A percentile compares a stretch with the other conserved stretches of the same genome.
Conservation (phyloP, 2,797 vertebrate species). For the Carcharodon carcharias region DNA sequence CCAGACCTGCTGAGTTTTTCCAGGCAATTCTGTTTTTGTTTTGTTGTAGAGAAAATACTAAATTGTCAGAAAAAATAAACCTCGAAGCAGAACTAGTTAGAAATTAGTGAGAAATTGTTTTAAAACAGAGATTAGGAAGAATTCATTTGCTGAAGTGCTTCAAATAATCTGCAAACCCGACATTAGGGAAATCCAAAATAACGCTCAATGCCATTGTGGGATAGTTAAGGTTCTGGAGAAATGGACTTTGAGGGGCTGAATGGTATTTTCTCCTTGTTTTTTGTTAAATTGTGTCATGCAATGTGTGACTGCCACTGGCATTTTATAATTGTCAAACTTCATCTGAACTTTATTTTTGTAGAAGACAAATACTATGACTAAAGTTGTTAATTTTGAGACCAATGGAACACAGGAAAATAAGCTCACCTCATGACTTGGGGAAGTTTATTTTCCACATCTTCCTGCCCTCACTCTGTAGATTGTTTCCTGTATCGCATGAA, state of each 20-base stretch:
- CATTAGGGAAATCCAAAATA: neutral
- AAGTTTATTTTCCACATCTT: neutral
- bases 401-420: neutral
- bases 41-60: too few species aligned
- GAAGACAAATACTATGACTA: neutral
- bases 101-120: too few species aligned
- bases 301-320: neutral
- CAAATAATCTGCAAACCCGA: too few species aligned
- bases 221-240: neutral
- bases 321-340: neutral
- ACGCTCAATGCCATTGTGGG: neutral
- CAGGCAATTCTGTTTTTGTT: too few species aligned
- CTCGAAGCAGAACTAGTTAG: too few species aligned
- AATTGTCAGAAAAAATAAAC: too few species aligned
- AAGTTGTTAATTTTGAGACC: neutral
- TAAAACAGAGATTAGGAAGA: too few species aligned
- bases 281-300: neutral
- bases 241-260: neutral
- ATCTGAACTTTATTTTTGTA: neutral
- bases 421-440: conserved; percentile 2
- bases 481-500: neutral
- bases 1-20: too few species aligned
- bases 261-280: neutral
- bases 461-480: neutral
- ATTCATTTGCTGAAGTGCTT: too few species aligned